Percentiles rank a stretch among this genome's conserved stretches.
phyloP scores from a whole-genome alignment of 2,797 vertebrate genomes.

The Gadopsis bispinosus region DNA sequence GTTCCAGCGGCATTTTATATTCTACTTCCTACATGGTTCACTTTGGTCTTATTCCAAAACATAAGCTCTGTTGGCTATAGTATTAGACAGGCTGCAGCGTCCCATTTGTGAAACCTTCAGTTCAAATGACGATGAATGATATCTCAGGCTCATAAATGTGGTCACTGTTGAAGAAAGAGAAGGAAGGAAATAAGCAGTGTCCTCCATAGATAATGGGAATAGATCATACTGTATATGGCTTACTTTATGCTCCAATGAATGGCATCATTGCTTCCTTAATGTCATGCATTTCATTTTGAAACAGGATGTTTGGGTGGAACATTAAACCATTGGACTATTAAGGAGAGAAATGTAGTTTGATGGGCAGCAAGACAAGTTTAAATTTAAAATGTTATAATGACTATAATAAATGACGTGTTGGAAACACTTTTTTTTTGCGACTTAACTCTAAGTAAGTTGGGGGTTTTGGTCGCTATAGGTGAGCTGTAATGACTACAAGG shows the following conservation, averaged over 20 bases:
- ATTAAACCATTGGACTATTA: constrained; percentile 38
- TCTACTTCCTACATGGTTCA: constrained; percentile 25
- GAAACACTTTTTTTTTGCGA: constrained; percentile 2
- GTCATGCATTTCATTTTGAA: constrained; percentile 39
- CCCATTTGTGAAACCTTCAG: constrained; percentile 25
- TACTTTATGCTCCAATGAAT: constrained; percentile 26
- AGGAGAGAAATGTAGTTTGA: constrained; percentile 28
- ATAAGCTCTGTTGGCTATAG: constrained; percentile 7
- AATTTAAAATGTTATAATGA: not conserved
- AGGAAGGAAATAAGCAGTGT: constrained; percentile 14
- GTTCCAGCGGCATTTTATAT: constrained; percentile 19
- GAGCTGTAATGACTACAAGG: constrained; percentile 20
- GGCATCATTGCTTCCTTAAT: constrained; percentile 40
- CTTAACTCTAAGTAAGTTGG: constrained; percentile 20
- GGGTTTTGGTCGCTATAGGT: not conserved
- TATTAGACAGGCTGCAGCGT: constrained; percentile 2
- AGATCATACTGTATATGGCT: constrained; percentile 34
- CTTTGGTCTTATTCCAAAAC: constrained; percentile 49
- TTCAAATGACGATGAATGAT: constrained; percentile 25
- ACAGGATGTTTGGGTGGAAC: constrained; percentile 25
- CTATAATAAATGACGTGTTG: not conserved
- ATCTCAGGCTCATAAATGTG: constrained; percentile 34
- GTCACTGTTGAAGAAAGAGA: constrained; percentile 26
- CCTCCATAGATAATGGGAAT: constrained; percentile 14
- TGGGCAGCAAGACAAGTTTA: not conserved